Evolutionary conservation across 1,140 invertebrate genomes (phyloP).

Genomic region (Lepidurus apus): DNA sequence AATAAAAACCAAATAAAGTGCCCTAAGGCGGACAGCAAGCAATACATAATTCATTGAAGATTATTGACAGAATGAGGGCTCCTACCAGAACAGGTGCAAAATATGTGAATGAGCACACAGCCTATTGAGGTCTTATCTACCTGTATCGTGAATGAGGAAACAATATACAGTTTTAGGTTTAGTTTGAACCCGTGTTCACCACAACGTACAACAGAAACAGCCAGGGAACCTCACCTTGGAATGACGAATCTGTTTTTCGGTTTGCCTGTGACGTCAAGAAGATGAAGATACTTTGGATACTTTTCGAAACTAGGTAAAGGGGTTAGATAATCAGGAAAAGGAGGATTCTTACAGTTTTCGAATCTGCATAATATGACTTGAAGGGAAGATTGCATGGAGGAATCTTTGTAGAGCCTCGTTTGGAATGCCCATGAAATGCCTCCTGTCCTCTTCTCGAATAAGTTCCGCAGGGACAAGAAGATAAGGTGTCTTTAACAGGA

Average conservation of each 20-base stretch:
- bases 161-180: too few species aligned
- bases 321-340: neutral
- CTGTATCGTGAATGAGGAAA: too few species aligned
- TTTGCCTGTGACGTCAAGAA: neutral
- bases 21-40: too few species aligned
- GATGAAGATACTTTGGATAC: too few species aligned
- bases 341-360: neutral
- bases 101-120: neutral
- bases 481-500: neutral
- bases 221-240: neutral
- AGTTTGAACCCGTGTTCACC: too few species aligned
- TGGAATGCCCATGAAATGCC: neutral
- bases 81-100: neutral
- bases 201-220: neutral
- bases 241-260: neutral
- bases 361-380: neutral
- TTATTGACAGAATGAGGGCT: neutral
- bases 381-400: neutral
- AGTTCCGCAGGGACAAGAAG: neutral
- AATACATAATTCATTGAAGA: neutral
- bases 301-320: neutral
- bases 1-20: too few species aligned
- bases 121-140: neutral
- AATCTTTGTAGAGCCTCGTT: neutral
- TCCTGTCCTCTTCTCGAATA: neutral